These are phyloP conservation scores for Manduca sexta DNA, from an alignment of 1,140 invertebrate species.

Conservation along the genomic window DNA sequence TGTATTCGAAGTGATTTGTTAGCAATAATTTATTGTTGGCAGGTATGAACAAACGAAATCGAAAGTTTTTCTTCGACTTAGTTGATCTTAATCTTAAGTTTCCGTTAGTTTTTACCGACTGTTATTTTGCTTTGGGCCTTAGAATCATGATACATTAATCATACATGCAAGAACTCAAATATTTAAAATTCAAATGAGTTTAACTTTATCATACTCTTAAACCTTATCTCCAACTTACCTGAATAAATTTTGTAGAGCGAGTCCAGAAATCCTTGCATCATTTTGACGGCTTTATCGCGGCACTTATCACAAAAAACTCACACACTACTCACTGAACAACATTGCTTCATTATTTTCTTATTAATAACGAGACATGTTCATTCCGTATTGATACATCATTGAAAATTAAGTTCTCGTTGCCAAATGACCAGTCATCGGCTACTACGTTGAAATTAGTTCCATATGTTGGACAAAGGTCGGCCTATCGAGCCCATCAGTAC, in stretches of 20 bases:
- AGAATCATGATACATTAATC: too few species aligned
- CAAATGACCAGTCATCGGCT: slow-evolving; percentile 16
- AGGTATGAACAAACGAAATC: too few species aligned
- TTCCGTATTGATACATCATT: slow-evolving; percentile 15
- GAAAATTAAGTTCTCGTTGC: slow-evolving; percentile 15
- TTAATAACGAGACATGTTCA: slow-evolving; percentile 49
- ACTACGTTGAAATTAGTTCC: slow-evolving; percentile 19
- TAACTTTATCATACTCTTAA: too few species aligned
- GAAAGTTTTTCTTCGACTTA: too few species aligned
- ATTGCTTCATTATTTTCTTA: slow-evolving; percentile 39
- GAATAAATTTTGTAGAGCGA: slow-evolving; percentile 62
- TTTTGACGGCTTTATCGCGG: slow-evolving; percentile 35
- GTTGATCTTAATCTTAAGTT: too few species aligned
- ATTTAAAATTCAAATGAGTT: too few species aligned
- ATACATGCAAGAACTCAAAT: too few species aligned
- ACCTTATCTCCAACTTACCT: slow-evolving; percentile 33
- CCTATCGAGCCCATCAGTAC: slow-evolving; percentile 7
- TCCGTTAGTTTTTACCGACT: too few species aligned
- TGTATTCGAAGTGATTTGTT: too few species aligned
- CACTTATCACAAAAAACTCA: slow-evolving; percentile 27
- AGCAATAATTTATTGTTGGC: too few species aligned
- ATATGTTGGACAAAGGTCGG: slow-evolving; percentile 16
- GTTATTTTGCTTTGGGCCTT: too few species aligned
- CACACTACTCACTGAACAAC: slow-evolving; percentile 32
- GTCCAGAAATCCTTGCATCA: slow-evolving; percentile 66